Evolutionary conservation across 2,888 invertebrate species (phyloP).

Genomic region (Agonum fuliginosum): DNA sequence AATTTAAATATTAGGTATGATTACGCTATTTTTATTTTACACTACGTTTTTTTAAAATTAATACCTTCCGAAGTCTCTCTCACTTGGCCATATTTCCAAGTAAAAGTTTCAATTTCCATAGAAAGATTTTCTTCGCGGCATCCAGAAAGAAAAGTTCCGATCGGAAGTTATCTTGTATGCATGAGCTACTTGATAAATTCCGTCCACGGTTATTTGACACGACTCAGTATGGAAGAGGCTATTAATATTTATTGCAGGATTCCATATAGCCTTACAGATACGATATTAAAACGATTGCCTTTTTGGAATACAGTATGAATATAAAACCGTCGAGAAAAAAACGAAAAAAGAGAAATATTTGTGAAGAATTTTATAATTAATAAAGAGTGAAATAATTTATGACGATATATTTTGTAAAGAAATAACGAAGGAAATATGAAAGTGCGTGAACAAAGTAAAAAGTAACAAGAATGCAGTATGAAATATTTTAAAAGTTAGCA

Average conservation of each 20-base stretch:
- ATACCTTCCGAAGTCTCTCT: too few species aligned
- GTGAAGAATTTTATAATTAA: background rate
- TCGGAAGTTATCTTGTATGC: conserved; percentile 36
- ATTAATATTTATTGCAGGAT: conserved; percentile 47
- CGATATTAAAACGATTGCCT: conserved; percentile 33
- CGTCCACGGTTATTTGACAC: conserved; percentile 47
- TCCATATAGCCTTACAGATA: conserved; percentile 14
- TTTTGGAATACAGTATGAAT: background rate
- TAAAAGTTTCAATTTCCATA: conserved; percentile 36
- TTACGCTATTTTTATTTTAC: too few species aligned
- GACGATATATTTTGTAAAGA: background rate
- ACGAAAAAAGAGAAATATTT: too few species aligned
- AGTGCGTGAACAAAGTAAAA: conserved; percentile 14
- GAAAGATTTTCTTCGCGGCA: background rate
- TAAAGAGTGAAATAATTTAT: background rate
- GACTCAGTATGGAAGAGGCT: conserved; percentile 39
- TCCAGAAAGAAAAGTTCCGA: conserved; percentile 10
- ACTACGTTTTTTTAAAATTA: too few species aligned
- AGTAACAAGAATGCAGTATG: background rate
- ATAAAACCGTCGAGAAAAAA: too few species aligned
- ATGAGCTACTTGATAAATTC: conserved; percentile 45
- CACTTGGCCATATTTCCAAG: conserved; percentile 24
- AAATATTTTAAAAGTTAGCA: conserved; percentile 25
- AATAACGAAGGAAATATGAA: conserved; percentile 33
- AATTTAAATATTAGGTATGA: too few species aligned